Evolutionary conservation across 2,888 invertebrate species (phyloP).

Genomic region (Orchesella flavescens): DNA sequence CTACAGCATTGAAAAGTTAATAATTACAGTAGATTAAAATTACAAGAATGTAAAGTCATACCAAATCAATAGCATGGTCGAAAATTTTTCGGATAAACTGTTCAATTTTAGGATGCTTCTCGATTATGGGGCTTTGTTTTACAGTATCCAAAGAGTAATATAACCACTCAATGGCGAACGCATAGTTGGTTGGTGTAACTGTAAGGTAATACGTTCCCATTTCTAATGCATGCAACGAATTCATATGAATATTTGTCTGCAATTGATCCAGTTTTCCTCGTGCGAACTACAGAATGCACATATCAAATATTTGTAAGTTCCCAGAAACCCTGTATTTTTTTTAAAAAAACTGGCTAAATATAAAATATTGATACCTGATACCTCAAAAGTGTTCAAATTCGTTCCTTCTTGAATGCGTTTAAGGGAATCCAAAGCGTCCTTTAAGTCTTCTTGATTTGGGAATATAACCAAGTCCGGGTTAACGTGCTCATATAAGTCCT

Average conservation of each 20-base stretch:
- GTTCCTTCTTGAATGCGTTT: conserved; percentile 21
- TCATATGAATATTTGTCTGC: conserved; percentile 22
- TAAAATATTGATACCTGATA: neutral
- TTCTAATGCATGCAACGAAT: conserved; percentile 29
- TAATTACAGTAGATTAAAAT: no score
- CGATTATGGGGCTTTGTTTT: neutral
- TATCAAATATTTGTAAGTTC: no score
- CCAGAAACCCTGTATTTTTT: no score
- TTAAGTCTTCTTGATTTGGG: conserved; percentile 13
- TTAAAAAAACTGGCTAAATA: no score
- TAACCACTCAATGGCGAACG: conserved; percentile 32
- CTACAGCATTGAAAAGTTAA: no score
- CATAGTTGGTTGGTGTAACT: neutral
- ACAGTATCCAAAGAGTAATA: conserved; percentile 11
- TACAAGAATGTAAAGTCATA: no score
- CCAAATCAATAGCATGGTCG: neutral
- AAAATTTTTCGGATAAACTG: neutral
- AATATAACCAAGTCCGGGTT: conserved; percentile 32
- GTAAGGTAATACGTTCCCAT: neutral
- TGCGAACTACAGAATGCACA: conserved; percentile 14
- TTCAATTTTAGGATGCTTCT: conserved; percentile 2
- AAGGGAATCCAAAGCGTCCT: conserved; percentile 5
- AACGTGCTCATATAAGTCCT: neutral
- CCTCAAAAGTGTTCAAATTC: conserved; percentile 26
- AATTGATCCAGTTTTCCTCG: conserved; percentile 27